Conservation (phyloP, 2,113 vertebrate species). For the Perccottus glenii region DNA sequence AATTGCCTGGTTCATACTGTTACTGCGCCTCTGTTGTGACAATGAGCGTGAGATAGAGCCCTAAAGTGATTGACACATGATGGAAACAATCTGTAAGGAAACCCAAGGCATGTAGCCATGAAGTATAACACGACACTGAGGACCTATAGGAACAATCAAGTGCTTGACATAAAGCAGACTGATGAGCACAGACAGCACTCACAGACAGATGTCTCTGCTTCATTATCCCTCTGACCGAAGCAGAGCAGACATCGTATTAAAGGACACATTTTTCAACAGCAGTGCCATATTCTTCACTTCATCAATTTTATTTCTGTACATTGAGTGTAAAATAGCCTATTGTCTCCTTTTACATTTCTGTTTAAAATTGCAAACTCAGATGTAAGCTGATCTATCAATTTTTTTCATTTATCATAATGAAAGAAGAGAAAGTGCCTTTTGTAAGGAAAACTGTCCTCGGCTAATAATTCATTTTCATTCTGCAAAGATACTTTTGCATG, state of each 20-base stretch:
- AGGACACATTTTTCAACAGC: neutral
- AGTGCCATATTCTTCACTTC: neutral
- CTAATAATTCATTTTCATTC: neutral
- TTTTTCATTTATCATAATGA: no score
- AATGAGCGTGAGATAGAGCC: conserved; percentile 15
- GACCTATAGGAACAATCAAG: conserved; percentile 28
- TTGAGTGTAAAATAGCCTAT: neutral
- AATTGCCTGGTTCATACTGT: conserved; percentile 25
- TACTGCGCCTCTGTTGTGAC: conserved; percentile 11
- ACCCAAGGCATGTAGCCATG: conserved; percentile 44
- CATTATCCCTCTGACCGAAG: neutral
- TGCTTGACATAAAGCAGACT: conserved; percentile 32
- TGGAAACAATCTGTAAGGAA: conserved; percentile 68
- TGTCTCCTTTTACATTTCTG: no score
- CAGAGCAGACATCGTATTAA: neutral
- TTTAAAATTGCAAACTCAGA: no score
- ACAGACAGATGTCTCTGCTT: neutral
- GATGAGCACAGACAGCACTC: conserved; percentile 10
- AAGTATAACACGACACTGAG: conserved; percentile 41
- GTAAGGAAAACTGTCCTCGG: neutral
- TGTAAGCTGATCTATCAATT: no score
- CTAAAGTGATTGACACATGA: conserved; percentile 48
- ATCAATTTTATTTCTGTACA: neutral
- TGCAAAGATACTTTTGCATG: neutral
- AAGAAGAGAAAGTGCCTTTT: no score